Base-by-base conservation (phyloP, 2,888 invertebrate species). In the Nemoura dubitans region DNA sequence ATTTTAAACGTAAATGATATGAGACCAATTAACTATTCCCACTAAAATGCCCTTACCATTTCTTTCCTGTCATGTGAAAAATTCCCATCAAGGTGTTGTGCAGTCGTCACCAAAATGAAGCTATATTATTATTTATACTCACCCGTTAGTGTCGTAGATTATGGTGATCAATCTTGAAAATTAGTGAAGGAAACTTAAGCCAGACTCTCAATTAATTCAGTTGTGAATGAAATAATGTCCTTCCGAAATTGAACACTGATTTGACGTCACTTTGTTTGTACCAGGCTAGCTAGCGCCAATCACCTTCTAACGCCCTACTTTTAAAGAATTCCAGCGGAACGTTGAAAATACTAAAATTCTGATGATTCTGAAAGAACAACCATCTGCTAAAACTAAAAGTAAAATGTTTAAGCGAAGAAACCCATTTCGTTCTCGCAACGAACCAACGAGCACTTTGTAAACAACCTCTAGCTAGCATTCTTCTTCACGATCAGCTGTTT, bases 211-310 rank as follows among this genome's bases (percentile, higher is more conserved):
- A 16, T 59, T 14, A 59, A 10, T 21, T 59, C 21, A 21, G 59
- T 14, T 6, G 3, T 6, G 5, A 36, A 36, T 36, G 3, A n/a
- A n/a, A n/a, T 36, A 36, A 36, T 6, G 5, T 36, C 10, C 36
- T 6, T 36, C 88, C 87, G 87, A 88, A 88, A 88, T 88, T 88
- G 88, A 87, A 87, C 88, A 85, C 86, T 87, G 25, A 78, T 25
- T 59, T 88, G 88, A 88, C 88, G 88, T 88, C 88, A 88, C 85
- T 85, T 85, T 88, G 88, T 88, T 88, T 88, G 87, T 87, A 85
- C 30, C 29, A 5, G 16, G 16, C 81, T 21, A 59, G 21, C 10
- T 59, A 16, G 59, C 81, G n/a, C 30, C 81, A 81, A 81, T 81
- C 81, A 29, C 81, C 30, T 80, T 80, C 80, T 21, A 29, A 27